Conservation (phyloP, 2,888 invertebrate species). For the Listrodromus nycthemerus region DNA sequence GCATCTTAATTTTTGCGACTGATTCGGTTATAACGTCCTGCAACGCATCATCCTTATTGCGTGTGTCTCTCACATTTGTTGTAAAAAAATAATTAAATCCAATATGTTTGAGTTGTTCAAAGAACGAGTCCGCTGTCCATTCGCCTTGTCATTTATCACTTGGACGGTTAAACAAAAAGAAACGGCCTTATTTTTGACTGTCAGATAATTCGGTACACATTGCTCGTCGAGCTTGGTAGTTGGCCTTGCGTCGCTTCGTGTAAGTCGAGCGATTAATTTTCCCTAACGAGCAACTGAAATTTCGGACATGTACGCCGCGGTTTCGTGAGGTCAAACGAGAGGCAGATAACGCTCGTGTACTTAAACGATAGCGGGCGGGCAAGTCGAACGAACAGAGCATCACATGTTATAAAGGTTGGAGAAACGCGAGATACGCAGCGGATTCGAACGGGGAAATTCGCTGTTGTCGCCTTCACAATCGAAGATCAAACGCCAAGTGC, state of each 20-base stretch:
- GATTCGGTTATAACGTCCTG: background rate
- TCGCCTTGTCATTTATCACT: background rate
- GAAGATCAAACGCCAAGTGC: background rate
- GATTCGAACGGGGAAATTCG: background rate
- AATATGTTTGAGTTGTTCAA: background rate
- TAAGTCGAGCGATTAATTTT: background rate
- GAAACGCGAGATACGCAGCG: background rate
- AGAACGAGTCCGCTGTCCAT: background rate
- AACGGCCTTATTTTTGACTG: background rate
- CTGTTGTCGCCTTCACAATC: background rate
- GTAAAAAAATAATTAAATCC: background rate
- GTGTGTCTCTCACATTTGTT: background rate
- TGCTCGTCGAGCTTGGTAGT: background rate
- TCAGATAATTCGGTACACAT: background rate
- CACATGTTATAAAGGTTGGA: background rate
- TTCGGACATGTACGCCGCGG: background rate
- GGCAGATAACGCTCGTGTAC: constrained; percentile 3
- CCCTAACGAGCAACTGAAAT: background rate
- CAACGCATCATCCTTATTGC: background rate
- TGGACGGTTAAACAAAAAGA: background rate
- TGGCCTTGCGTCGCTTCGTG: background rate
- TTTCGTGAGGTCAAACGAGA: background rate
- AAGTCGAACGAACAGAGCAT: background rate
- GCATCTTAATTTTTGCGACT: background rate
- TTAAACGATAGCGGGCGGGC: constrained; percentile 9